phyloP scores from a whole-genome alignment of 1,140 invertebrate genomes.

The Cherax quadricarinatus region DNA sequence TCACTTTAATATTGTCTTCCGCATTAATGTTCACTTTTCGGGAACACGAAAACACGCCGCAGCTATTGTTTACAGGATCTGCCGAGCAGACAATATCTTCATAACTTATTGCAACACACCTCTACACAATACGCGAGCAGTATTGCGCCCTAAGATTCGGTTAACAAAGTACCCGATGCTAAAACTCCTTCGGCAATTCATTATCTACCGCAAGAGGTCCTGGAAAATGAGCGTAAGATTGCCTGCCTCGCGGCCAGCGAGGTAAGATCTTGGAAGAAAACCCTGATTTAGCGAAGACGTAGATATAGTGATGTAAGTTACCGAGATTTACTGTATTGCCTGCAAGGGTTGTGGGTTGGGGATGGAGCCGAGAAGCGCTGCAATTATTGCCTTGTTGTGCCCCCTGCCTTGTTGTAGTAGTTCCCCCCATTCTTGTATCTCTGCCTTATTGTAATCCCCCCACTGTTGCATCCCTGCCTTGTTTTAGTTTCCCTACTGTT shows the following conservation, averaged over 20 bases:
- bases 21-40: conserved; percentile 50
- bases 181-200: conserved; percentile 45
- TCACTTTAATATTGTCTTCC: conserved; percentile 57
- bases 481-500: too few species aligned
- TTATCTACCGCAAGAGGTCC: conserved; percentile 19
- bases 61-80: conserved; percentile 18
- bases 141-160: conserved; percentile 51
- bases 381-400: neutral
- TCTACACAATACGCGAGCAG: conserved; percentile 13
- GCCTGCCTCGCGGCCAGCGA: conserved; percentile 33
- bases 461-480: too few species aligned
- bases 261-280: conserved; percentile 55
- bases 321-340: conserved; percentile 64
- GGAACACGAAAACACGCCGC: neutral
- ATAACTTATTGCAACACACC: conserved; percentile 41
- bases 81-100: conserved; percentile 53
- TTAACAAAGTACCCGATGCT: conserved; percentile 52
- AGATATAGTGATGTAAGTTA: conserved; percentile 61
- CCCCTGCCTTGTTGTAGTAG: too few species aligned
- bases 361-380: too few species aligned
- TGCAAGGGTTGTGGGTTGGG: neutral
- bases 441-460: too few species aligned
- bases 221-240: conserved; percentile 8
- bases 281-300: conserved; percentile 66
- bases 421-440: too few species aligned